Base-by-base conservation (phyloP, 2,113 vertebrate species). In the Spea bombifrons region DNA sequence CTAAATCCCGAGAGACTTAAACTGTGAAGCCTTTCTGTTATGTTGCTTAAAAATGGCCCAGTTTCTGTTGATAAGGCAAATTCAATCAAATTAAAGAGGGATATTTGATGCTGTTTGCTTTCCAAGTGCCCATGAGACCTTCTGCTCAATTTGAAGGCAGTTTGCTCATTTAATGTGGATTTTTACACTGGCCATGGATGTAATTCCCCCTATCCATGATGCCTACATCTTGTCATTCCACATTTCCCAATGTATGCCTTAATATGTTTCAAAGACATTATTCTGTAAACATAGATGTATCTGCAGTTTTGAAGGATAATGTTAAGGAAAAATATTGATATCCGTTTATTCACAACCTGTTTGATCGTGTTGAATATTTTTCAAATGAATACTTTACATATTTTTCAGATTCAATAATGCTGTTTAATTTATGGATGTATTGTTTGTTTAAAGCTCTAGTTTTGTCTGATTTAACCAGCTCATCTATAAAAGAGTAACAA, bases 61-160 rank as follows among this genome's bases (percentile, higher is more conserved):
- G 76, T 75, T 53, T 69, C 78, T 84, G n/a, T 55, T 30, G n/a
- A 67, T 0, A 4, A 83, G 75, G 77, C 83, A 66, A 66, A 82
- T 85, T 59, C 84, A 79, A 4, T 84, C 81, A 80, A 81, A 79
- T 85, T 63, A 65, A 45, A 55, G 71, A 59, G 67, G 66, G 80
- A 83, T 84, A 81, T 13, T 0, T 83, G 75, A 80, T 6, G 15
- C 81, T 87, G 73, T 86, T 4, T 67, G 77, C 70, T 80, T 73
- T 73, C 64, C 70, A 47, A 67, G 63, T 4, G 50, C 77, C 63
- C 71, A 44, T 43, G 77, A 73, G 77, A 80, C 77, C 63, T 57
- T 80, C 16, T 80, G 50, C 87, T 86, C 81, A 78, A 4, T 76
- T 76, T 68, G 78, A 82, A 80, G 85, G 81, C 82, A 86, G 70